Conservation (phyloP, 23 tunicate genomes). For the Ciona savignyi region DNA sequence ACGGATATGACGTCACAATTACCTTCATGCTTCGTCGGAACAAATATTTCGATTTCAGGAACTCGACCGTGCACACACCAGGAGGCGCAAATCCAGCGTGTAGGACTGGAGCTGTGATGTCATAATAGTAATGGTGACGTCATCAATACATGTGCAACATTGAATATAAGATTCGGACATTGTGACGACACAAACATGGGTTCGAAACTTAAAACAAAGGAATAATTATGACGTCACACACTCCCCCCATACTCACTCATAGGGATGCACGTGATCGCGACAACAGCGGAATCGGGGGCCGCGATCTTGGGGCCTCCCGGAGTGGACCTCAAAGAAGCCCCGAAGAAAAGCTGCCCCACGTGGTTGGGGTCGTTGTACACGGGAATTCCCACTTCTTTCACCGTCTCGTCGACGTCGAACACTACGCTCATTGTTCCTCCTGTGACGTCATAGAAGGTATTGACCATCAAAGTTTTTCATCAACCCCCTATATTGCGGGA, state of each 20-base stretch:
- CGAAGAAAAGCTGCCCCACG: constrained; percentile 45
- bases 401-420: constrained; percentile 78
- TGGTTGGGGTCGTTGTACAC: constrained; percentile 82
- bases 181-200: too few species aligned
- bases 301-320: constrained; percentile 91
- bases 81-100: constrained; percentile 57
- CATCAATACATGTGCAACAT: too few species aligned
- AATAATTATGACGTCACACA: background rate
- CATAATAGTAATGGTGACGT: too few species aligned
- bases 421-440: constrained; percentile 87
- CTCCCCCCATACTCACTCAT: constrained; percentile 39
- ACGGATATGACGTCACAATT: background rate
- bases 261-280: constrained; percentile 54
- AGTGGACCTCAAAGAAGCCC: constrained; percentile 46
- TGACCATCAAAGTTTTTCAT: too few species aligned
- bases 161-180: too few species aligned
- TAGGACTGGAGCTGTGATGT: constrained; percentile 51
- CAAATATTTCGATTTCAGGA: constrained; percentile 67
- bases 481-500: too few species aligned
- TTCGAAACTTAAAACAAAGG: too few species aligned
- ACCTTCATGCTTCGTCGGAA: constrained; percentile 79
- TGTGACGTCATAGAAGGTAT: too few species aligned
- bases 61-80: constrained; percentile 73
- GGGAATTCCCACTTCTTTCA: constrained; percentile 73
- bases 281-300: constrained; percentile 38